Conservation (phyloP, 2,113 vertebrate species). For the Collichthys lucidus region DNA sequence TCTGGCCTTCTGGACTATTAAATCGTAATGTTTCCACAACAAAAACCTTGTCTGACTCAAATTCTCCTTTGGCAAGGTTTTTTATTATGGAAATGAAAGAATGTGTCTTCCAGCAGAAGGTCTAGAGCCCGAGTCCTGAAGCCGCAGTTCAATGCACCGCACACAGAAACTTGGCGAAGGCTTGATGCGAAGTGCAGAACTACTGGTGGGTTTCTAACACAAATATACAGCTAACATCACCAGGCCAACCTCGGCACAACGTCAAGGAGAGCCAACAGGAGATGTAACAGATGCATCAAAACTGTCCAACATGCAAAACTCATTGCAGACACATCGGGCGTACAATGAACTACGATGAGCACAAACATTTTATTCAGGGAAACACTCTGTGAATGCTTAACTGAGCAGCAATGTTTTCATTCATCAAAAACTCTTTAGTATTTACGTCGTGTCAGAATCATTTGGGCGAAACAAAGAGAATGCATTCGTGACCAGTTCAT, state of each 20-base stretch:
- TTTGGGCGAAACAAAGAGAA: slow-evolving; percentile 26
- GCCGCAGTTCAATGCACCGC: slow-evolving; percentile 9
- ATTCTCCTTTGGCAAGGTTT: slow-evolving; percentile 56
- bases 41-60: slow-evolving; percentile 60
- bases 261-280: neutral
- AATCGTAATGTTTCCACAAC: slow-evolving; percentile 66
- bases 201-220: neutral
- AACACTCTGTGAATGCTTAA: neutral
- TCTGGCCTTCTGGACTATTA: slow-evolving; percentile 28
- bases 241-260: neutral
- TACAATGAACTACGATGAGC: neutral
- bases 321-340: neutral
- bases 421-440: neutral
- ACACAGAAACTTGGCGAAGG: neutral
- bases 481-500: slow-evolving; percentile 24
- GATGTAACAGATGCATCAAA: neutral
- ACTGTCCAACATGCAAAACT: neutral
- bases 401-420: neutral
- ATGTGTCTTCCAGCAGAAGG: slow-evolving; percentile 40
- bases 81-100: slow-evolving; percentile 66
- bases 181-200: neutral
- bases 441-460: slow-evolving; percentile 30
- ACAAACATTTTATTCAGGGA: neutral
- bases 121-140: slow-evolving; percentile 3
- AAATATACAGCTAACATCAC: neutral